A percentile compares a stretch with the other conserved stretches of the same genome.
phyloP scores from a whole-genome alignment of 2,888 invertebrate genomes.

The Peribatodes rhomboidaria region DNA sequence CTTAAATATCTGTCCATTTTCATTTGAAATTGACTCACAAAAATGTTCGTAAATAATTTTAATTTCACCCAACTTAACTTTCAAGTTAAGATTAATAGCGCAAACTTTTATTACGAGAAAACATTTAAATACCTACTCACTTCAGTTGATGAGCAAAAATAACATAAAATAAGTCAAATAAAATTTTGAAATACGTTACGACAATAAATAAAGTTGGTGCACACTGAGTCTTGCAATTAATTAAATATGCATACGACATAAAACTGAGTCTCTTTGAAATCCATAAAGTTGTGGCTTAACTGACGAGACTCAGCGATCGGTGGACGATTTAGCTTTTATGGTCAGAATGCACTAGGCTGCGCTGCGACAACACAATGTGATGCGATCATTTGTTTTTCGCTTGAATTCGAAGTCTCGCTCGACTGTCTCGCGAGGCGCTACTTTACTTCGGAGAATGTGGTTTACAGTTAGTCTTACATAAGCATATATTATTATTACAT shows the following conservation, averaged over 20 bases:
- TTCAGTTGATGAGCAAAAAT: slow-evolving; percentile 20
- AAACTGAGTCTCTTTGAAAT: slow-evolving; percentile 57
- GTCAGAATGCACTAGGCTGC: slow-evolving; percentile 7
- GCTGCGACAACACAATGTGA: background rate
- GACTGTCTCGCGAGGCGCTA: too few relatives aligned
- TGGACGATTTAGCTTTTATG: slow-evolving; percentile 15
- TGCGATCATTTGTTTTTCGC: background rate
- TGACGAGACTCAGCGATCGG: slow-evolving; percentile 45
- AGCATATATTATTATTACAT: too few relatives aligned
- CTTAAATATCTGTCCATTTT: too few relatives aligned
- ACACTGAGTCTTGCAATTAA: slow-evolving; percentile 61
- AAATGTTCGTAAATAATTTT: background rate
- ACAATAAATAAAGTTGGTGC: slow-evolving; percentile 58
- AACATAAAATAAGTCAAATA: slow-evolving; percentile 48
- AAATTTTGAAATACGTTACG: slow-evolving; percentile 51
- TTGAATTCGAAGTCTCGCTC: too few relatives aligned
- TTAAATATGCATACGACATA: slow-evolving; percentile 65
- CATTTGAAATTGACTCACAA: background rate
- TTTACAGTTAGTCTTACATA: too few relatives aligned
- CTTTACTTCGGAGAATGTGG: too few relatives aligned
- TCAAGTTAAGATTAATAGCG: background rate
- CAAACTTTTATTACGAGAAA: background rate
- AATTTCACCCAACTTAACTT: background rate
- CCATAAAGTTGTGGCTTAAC: slow-evolving; percentile 48
- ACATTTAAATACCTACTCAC: slow-evolving; percentile 7